These are phyloP conservation scores for Uloborus plumipes DNA, from an alignment of 2,888 invertebrate genomes.

Conservation along the genomic window DNA sequence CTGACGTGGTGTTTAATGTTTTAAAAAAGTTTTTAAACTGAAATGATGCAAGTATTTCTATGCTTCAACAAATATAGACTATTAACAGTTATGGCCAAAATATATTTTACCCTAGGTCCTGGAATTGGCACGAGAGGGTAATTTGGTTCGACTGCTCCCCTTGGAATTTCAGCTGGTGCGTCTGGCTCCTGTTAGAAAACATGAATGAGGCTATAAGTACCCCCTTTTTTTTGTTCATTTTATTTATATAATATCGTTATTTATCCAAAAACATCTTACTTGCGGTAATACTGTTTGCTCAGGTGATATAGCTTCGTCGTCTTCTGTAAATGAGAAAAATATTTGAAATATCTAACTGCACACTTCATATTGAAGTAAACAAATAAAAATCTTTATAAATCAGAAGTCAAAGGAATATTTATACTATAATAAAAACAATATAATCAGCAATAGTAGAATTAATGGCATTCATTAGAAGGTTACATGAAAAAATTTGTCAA, in stretches of 20 bases:
- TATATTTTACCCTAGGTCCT: constrained; percentile 70
- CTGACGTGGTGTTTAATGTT: too few species aligned
- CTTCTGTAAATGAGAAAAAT: constrained; percentile 27
- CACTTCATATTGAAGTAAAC: too few species aligned
- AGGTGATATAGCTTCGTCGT: constrained; percentile 42
- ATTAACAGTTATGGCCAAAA: neutral
- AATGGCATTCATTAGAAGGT: too few species aligned
- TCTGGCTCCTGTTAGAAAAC: constrained; percentile 22
- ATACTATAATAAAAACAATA: too few species aligned
- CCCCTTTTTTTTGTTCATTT: neutral
- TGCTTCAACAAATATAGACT: too few species aligned
- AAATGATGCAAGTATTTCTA: too few species aligned
- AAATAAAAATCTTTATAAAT: too few species aligned
- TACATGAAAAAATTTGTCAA: too few species aligned
- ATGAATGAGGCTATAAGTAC: neutral
- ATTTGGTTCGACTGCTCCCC: constrained; percentile 66
- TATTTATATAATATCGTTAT: neutral
- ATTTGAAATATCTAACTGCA: neutral
- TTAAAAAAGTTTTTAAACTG: too few species aligned
- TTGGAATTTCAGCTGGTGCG: constrained; percentile 46
- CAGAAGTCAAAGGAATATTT: too few species aligned
- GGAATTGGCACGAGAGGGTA: constrained; percentile 70
- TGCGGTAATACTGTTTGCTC: constrained; percentile 44
- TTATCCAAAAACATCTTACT: constrained; percentile 20
- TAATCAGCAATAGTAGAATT: too few species aligned